Base-by-base conservation (phyloP, 1,140 invertebrate genomes). In the Proctacanthus coquilletti region DNA sequence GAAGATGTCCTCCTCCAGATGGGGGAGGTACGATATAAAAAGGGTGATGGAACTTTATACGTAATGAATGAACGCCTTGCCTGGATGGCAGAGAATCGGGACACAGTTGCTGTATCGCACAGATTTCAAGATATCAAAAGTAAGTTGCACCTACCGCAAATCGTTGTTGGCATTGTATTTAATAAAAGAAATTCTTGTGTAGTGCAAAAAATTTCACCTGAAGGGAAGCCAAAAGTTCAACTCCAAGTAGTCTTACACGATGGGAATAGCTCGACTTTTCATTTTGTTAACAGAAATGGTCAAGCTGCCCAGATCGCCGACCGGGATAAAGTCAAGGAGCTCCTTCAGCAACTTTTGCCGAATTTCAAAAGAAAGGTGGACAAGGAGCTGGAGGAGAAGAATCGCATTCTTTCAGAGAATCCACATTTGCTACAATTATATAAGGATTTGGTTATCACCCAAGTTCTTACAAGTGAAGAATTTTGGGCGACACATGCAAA, bases 181-280 rank as follows among this genome's bases (percentile, higher is more conserved):
- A 36, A 45, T 66, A n/a, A n/a, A n/a, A n/a, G n/a, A n/a, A n/a
- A n/a, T n/a, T n/a, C n/a, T n/a, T n/a, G n/a, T 72, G 41, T 61
- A 95, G 91, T 82, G 41, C 95, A 98, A 71, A 96, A 97, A 66
- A 97, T 99, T 49, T 98, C 93, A 34, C 91, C 95, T 0, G 93
- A 92, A 53, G 89, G 88, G 8, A 98, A 98, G 67, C 78, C 89
- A 17, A 98, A 98, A 69, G 86, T 98, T 37, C 96, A 99, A 62
- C 68, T 99, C n/a, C 96, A 99, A 72, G 75, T 98, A 9, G 87
- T 97, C 21, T 65, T 98, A 42, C 84, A 96, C 53, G 87, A 92
- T 70, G 84, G 86, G 18, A 75, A 82, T 30, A 87, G 88, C 14
- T 92, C 88, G 2, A 98, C 93, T 21, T 99, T 99, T 69, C 94